Conservation (phyloP, 2,797 vertebrate species). For the Synanceia verrucosa region DNA sequence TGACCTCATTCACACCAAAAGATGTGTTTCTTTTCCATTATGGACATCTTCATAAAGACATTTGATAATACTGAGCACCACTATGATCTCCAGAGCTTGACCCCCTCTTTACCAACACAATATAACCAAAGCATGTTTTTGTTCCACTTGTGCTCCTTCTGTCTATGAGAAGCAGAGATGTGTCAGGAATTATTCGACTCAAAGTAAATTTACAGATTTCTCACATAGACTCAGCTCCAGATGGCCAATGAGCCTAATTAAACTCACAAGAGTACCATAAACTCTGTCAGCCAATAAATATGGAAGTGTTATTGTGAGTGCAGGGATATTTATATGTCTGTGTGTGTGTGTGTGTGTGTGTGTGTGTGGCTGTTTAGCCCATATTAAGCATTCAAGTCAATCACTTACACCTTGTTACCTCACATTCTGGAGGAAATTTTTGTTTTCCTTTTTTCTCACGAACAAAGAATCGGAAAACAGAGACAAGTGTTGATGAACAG, state of each 20-base stretch:
- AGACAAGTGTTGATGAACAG: not conserved
- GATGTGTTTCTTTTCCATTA: not conserved
- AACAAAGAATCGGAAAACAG: not conserved
- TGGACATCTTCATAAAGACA: not conserved
- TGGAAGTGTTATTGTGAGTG: not conserved
- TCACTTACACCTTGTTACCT: not conserved
- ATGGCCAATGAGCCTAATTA: conserved; percentile 26
- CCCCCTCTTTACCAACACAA: not conserved
- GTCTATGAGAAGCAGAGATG: not conserved
- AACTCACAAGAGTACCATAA: conserved; percentile 12
- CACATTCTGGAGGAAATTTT: not conserved
- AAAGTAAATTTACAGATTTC: not conserved
- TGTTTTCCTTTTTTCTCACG: not conserved
- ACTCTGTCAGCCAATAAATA: conserved; percentile 14
- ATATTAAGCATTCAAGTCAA: not conserved
- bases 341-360: not conserved
- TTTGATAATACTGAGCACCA: not conserved
- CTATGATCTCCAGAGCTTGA: not conserved
- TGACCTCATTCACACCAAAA: not conserved
- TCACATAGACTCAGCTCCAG: conserved; percentile 3
- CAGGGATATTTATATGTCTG: not conserved
- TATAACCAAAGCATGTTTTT: not conserved
- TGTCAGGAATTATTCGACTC: not conserved
- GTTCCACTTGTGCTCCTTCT: not conserved
- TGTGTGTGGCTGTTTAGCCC: not conserved